Percentiles rank a stretch among this genome's conserved stretches.
Conservation (phyloP, 2,888 invertebrate genomes). For the Seladonia tumulorum region DNA sequence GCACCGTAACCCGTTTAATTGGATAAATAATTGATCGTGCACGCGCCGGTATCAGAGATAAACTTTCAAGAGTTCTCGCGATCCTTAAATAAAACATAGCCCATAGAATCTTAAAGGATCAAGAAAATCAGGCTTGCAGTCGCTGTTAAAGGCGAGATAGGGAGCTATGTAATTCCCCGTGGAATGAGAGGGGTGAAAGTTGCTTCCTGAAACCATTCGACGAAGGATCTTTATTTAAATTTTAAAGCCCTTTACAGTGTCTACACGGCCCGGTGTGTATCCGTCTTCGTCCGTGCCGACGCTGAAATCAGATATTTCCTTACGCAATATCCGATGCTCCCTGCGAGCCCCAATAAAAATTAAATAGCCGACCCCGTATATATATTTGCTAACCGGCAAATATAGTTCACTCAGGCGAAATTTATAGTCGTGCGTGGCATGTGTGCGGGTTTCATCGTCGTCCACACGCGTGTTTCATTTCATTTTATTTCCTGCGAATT, state of each 20-base stretch:
- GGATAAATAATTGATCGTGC: constrained; percentile 41
- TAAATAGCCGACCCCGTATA: not conserved
- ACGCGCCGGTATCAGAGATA: constrained; percentile 45
- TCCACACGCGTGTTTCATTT: not conserved
- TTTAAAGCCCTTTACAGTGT: constrained; percentile 69
- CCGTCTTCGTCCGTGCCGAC: constrained; percentile 36
- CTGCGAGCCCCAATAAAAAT: constrained; percentile 18
- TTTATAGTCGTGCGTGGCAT: not conserved
- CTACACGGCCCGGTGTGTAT: constrained; percentile 57
- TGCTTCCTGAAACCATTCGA: constrained; percentile 58
- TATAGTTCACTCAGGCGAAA: not conserved
- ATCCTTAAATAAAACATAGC: constrained; percentile 59
- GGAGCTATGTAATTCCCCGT: constrained; percentile 59
- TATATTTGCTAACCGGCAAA: not conserved
- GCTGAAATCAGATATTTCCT: constrained; percentile 29
- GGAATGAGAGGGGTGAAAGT: constrained; percentile 64
- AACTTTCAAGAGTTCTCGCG: constrained; percentile 37
- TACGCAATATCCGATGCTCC: constrained; percentile 11
- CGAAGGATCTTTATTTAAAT: constrained; percentile 70
- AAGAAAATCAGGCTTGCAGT: constrained; percentile 55
- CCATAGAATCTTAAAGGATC: constrained; percentile 56
- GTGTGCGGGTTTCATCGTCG: not conserved
- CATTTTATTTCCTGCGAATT: not conserved
- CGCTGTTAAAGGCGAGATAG: constrained; percentile 55
- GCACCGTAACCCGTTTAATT: constrained; percentile 24